Evolutionary conservation across 1,140 invertebrate genomes (phyloP), one percentile per base, ranked within the genome.

Genomic region (Meloidogyne exigua): DNA sequence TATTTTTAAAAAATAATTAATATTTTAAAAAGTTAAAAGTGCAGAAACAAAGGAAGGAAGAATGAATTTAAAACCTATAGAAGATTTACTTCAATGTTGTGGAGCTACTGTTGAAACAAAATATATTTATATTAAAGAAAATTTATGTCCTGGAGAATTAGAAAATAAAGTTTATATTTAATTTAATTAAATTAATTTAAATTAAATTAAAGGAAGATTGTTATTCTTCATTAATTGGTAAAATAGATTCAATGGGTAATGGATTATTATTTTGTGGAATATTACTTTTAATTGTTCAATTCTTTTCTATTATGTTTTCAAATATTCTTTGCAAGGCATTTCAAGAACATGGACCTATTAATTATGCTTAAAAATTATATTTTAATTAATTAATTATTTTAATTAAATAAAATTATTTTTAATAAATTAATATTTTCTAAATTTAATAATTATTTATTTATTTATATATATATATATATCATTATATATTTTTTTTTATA

Each of bases 291-390:
- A 76, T 84, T 13, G 76, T 86, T 49, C 83, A 86, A 66, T 67
- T 84, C 25, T 80, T 87, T 66, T 75, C 85, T 7, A 66, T 86
- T 12, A 72, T 87, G 11, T 86, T 86, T 76, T 83, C 82, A 0
- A 87, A 86, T 67, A 64, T 86, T 15, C 77, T 86, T 11, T 86
- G 80, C 63, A 57, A 79, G 42, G 83, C 85, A 23, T 84, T 87
- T 49, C 76, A 80, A 13, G 85, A 87, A 49, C 84, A 84, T 39
- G 76, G 80, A 18, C 82, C 84, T 15, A 57, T 78, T 13, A 87
- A 85, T 67, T 85, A 87, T 63, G 80, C 81, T 42, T 87, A 23
- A 80, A 39, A 74, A 74, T 39, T 32, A 77, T 64, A 12, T 3
- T 13, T 11, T 18, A 36, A 78, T 2, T 13, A 23, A 25, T 66